Base-by-base conservation (phyloP, 2,113 vertebrate genomes). In the Lethenteron reissneri region DNA sequence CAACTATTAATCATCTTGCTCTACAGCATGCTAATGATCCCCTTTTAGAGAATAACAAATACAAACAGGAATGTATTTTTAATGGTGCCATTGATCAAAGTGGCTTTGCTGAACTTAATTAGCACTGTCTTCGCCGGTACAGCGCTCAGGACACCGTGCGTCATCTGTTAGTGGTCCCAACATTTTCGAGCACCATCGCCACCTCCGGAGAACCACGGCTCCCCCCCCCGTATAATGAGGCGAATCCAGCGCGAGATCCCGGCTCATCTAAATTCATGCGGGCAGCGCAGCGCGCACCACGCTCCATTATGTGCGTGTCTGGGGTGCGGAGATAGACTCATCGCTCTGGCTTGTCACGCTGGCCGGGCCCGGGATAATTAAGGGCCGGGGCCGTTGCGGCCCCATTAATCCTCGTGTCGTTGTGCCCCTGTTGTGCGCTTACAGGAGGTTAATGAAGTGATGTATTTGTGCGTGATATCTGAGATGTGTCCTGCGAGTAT, bases 41-140 rank as follows among this genome's bases (percentile, higher is more conserved):
- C 64, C n/a, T 68, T 68, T 68, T 68, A 25, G n/a, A 11, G 64
- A 25, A 68, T 68, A 68, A 68, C 64, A 68, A 68, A 68, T 68
- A 68, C 64, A 68, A 68, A 68, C 64, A 68, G 64, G 64, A 68
- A 68, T 68, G 64, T 68, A 68, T 68, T 68, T 68, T 68, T 68
- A 68, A 68, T 25, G 64, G 25, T 68, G 64, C 64, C 64, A 68
- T 68, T 68, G n/a, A 68, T 68, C 64, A 68, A 68, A 68, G 25
- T n/a, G 64, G 64, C 11, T 68, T 68, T 68, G 64, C 25, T 68
- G 64, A 68, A 68, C 64, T 68, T 68, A 68, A 68, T 68, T 68
- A 68, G 64, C 64, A 68, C 64, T 25, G 25, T 68, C 64, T 68
- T 68, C n/a, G n/a, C 41, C 41, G 41, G 41, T 41, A 41, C 41